Evolutionary conservation across 2,888 invertebrate species (phyloP), one percentile per base, ranked within the genome.

Genomic region (Dynastes tityus): DNA sequence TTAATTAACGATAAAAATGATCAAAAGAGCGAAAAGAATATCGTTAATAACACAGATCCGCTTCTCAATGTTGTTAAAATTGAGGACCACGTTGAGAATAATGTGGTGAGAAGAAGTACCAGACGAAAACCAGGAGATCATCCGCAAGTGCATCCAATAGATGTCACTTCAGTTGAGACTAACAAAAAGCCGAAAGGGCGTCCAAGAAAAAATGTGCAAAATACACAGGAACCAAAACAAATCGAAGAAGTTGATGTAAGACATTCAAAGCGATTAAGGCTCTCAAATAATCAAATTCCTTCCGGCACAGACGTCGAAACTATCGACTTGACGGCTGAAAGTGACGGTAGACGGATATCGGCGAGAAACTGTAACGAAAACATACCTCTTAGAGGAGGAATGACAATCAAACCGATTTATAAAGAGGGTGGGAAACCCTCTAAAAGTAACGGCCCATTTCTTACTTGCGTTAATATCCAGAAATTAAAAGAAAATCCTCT

Each of bases 381-480:
- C 4, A 45, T 65, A 8, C 51, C 45, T 45, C 37, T 76, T 11
- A 53, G 63, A n/a, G 53, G 67, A 32, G 76, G 58, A 9, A 53
- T 76, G 22, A 65, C 76, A 40, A 64, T 53, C 4, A 63, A 70
- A 11, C 63, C 77, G 27, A 70, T 45, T 45, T 63, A 61, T 51
- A 68, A 68, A 9, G 76, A 79, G 45, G 82, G 81, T 70, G 81
- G 80, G 45, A 63, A 68, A 45, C 81, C 80, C 40, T 71, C 80
- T 11, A 76, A 80, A 68, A 82, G 82, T 75, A 80, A 82, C 74
- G 79, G 75, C 77, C 82, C 82, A 27, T 80, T 82, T 63, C 78
- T 83, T 76, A 81, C 83, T 70, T 80, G 81, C 64, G 80, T 82
- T 3, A 83, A 84, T 78, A 81, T 80, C 45, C 80, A 80, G 65